These are phyloP conservation scores for Telmatochromis brachygnathus DNA, from an alignment of 2,113 vertebrate species.

Conservation along the genomic window DNA sequence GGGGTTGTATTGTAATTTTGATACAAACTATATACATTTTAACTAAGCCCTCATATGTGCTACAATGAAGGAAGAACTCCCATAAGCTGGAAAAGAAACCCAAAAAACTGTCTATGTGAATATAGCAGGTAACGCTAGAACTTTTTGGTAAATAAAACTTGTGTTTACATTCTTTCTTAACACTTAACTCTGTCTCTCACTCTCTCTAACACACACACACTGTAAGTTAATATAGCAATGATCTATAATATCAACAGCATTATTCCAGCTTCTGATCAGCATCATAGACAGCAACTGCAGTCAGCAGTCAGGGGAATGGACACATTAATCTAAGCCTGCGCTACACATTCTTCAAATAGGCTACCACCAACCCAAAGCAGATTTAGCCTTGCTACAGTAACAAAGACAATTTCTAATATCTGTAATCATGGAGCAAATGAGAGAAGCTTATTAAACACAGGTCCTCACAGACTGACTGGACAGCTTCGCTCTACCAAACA, in stretches of 20 bases:
- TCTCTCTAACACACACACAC: background rate
- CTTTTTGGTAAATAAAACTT: background rate
- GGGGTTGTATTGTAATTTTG: background rate
- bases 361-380: background rate
- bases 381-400: background rate
- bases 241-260: background rate
- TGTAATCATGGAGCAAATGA: background rate
- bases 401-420: background rate
- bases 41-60: background rate
- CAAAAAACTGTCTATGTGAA: background rate
- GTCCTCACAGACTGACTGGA: background rate
- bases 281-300: background rate
- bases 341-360: background rate
- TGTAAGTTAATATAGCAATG: background rate
- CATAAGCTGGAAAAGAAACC: accelerated
- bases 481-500: background rate
- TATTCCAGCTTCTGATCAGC: background rate
- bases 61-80: background rate
- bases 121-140: background rate
- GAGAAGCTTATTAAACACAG: background rate
- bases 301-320: background rate
- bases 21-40: background rate
- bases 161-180: background rate
- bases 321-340: accelerated
- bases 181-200: background rate